Conservation (phyloP, 2,113 vertebrate genomes). For the Monopterus albus region DNA sequence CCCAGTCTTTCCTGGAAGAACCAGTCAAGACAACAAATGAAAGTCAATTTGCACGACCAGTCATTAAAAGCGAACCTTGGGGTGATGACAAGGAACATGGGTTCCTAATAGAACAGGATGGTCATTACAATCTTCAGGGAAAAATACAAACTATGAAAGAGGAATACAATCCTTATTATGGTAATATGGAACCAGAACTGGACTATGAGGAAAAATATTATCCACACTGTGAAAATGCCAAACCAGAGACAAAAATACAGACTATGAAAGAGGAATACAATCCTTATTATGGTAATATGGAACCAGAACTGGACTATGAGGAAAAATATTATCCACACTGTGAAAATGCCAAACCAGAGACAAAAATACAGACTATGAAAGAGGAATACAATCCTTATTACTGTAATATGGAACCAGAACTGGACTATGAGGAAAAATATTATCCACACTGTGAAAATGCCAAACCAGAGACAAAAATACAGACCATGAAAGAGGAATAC, state of each 20-base stretch:
- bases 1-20: accelerated
- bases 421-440: not conserved
- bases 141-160: slow-evolving; percentile 17
- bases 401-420: not conserved
- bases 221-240: not conserved
- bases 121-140: not conserved
- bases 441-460: not conserved
- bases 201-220: not conserved
- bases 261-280: slow-evolving; percentile 9
- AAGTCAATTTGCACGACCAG: too few species aligned
- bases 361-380: not conserved
- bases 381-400: slow-evolving; percentile 3
- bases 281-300: not conserved
- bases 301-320: not conserved
- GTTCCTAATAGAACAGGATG: too few species aligned
- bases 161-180: not conserved
- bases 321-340: not conserved
- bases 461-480: not conserved
- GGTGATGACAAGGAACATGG: not conserved
- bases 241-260: not conserved
- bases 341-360: not conserved
- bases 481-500: slow-evolving; percentile 15
- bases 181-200: not conserved
- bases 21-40: not conserved
- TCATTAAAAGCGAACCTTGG: too few species aligned